Percentiles rank a stretch among this genome's conserved stretches.
Evolutionary conservation across 2,888 invertebrate genomes (phyloP).

Genomic region (Portevinia maculata): DNA sequence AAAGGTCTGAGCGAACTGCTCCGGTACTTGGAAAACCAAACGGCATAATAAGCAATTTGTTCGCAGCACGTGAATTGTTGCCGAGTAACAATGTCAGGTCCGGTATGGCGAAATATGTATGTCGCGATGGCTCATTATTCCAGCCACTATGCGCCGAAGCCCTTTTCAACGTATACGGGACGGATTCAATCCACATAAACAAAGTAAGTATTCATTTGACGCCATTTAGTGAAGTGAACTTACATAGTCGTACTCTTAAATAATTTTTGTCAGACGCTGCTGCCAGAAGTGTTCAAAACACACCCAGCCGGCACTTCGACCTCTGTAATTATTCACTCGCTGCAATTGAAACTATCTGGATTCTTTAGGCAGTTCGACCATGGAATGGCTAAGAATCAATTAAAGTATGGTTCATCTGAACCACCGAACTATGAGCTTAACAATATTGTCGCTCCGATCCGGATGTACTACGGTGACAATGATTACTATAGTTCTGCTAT

Average conservation of each 20-base stretch:
- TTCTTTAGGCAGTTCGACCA: constrained; percentile 85
- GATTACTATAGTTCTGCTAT: constrained; percentile 86
- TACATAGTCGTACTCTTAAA: constrained; percentile 83
- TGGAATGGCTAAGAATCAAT: constrained; percentile 84
- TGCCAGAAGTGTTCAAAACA: constrained; percentile 87
- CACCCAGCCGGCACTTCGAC: constrained; percentile 88
- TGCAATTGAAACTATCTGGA: constrained; percentile 85
- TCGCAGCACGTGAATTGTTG: constrained; percentile 85
- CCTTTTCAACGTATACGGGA: constrained; percentile 79
- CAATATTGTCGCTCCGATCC: constrained; percentile 85
- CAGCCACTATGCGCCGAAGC: constrained; percentile 79
- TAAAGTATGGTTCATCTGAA: constrained; percentile 83
- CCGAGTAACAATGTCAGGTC: constrained; percentile 83
- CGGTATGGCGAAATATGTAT: constrained; percentile 83
- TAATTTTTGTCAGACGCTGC: constrained; percentile 85
- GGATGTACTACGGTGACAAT: constrained; percentile 86
- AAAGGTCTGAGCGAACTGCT: constrained; percentile 82
- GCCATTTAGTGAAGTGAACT: constrained; percentile 84
- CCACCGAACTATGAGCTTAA: constrained; percentile 86
- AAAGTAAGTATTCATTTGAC: constrained; percentile 79
- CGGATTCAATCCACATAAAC: constrained; percentile 80
- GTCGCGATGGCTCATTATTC: constrained; percentile 83
- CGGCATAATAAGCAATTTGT: constrained; percentile 77
- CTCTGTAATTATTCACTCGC: constrained; percentile 88
- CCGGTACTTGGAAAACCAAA: constrained; percentile 80